A percentile compares a stretch with the other conserved stretches of the same genome.
Evolutionary conservation across 2,888 invertebrate species (phyloP).

Genomic region (Pseudanteris insignis): DNA sequence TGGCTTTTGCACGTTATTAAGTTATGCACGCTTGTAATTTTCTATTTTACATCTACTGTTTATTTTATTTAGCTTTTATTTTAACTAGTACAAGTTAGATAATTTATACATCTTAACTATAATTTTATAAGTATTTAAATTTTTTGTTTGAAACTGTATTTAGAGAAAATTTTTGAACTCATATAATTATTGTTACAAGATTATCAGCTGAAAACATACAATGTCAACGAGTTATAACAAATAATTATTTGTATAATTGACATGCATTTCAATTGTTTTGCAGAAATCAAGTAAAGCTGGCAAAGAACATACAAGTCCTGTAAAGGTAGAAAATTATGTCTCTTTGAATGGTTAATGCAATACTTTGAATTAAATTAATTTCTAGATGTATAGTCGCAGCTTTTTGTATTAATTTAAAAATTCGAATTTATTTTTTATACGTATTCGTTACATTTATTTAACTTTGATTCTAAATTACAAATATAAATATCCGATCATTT

Average conservation of each 20-base stretch:
- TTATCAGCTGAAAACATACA: slow-evolving; percentile 1
- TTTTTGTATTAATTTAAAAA: slow-evolving; percentile 28
- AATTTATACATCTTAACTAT: too few relatives aligned
- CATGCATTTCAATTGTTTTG: slow-evolving; percentile 65
- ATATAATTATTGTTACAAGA: slow-evolving; percentile 1
- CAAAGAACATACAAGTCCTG: slow-evolving; percentile 74
- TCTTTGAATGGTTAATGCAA: too few relatives aligned
- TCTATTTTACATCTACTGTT: too few relatives aligned
- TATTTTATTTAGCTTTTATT: too few relatives aligned
- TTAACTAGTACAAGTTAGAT: too few relatives aligned
- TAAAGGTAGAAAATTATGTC: slow-evolving; percentile 72
- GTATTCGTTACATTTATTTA: background rate
- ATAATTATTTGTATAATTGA: slow-evolving; percentile 35
- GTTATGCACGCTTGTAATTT: slow-evolving; percentile 33
- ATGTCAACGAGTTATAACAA: slow-evolving; percentile 1
- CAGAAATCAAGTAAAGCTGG: slow-evolving; percentile 84
- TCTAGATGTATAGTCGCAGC: slow-evolving; percentile 24
- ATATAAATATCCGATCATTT: slow-evolving; percentile 53
- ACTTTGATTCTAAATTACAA: too few relatives aligned
- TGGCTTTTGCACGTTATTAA: slow-evolving; percentile 36
- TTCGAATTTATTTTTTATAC: background rate
- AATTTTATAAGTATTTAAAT: too few relatives aligned
- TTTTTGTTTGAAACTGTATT: too few relatives aligned
- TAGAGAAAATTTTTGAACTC: background rate
- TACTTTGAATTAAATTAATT: slow-evolving; percentile 30